Evolutionary conservation across 2,888 invertebrate genomes (phyloP), one percentile per base, ranked within the genome.

Genomic region (Polyommatus iphigenia): DNA sequence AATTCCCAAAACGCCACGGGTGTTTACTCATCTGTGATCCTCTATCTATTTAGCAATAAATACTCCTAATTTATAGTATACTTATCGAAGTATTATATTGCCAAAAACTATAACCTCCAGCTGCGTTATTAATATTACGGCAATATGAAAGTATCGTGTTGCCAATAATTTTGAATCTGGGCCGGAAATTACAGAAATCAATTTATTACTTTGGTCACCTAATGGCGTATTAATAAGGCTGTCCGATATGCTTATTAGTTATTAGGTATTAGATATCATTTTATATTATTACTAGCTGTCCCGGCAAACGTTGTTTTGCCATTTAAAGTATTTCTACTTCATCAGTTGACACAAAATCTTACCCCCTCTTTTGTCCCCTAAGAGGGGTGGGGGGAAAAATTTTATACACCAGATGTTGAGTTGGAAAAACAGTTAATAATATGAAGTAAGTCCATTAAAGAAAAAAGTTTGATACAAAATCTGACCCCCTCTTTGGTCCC

Each of bases 141-240:
- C 67, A 67, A 67, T 67, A 67, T 67, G 67, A 67, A 67, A 67
- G 67, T 67, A 32, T 67, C 29, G 29, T 20, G 29, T 67, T 67
- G 67, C 67, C 67, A 67, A 62, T 62, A 24, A 67, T 67, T 32
- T 54, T 67, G 10, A 32, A 67, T 67, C 29, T 67, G 67, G 67
- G 13, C 29, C 67, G 67, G 67, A 67, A 67, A 67, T 67, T 67
- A 67, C 67, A 29, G 29, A 67, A 32, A 67, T 67, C 29, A 29
- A 67, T 67, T 67, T 67, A 67, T 67, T 67, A 29, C 67, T 18
- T 29, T 67, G 67, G 67, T 67, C 67, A 67, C 67, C 67, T 67
- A 67, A 67, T 67, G 29, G 67, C 29, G 29, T 67, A 29, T 67
- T 67, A 67, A 67, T 29, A 67, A 67, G 67, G 29, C 4, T 10